Base-by-base conservation (phyloP, 2,113 vertebrate genomes). In the Perca fluviatilis region DNA sequence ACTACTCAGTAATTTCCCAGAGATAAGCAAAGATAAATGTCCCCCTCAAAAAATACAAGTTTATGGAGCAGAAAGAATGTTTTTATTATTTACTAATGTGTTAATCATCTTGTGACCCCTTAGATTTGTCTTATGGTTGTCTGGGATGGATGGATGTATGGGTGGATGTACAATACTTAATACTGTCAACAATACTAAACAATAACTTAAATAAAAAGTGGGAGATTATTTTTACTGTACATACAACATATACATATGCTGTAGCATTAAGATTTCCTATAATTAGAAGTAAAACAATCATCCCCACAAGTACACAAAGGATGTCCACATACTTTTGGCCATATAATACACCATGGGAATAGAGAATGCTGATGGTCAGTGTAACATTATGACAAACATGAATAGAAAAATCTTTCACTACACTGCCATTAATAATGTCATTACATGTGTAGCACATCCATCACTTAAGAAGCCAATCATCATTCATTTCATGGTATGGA, bases 401-500 rank as follows among this genome's bases (percentile, higher is more conserved):
- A 80, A 56, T 9, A 36, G 36, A 63, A 80, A 25, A 30, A 51
- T 56, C 49, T 82, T 79, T 47, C 21, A 68, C 49, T 50, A 3
- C 60, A 8, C n/a, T 21, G 47, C 23, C 68, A 27, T 67, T 74
- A 23, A 75, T 76, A 25, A 72, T 81, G 56, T 69, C 80, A 64
- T 53, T 61, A 21, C 61, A 65, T 16, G 40, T 63, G 51, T 23
- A 27, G 65, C 70, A 23, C 65, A 86, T 83, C 62, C 21, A 58
- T 90, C 76, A 66, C 27, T 61, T 83, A 33, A 30, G 72, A 74
- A 60, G 51, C 82, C 30, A 70, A 27, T 75, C 58, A 76, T 71
- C 21, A 7, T 81, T 89, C 4, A 73, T 85, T 84, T 83, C 27
- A 72, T 62, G 65, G 51, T 70, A 80, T 76, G 78, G 71, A 80